A percentile compares a stretch with the other conserved stretches of the same genome.
These are phyloP conservation scores for Poeciliopsis turrubarensis DNA, from an alignment of 2,113 vertebrate species.

Conservation along the genomic window DNA sequence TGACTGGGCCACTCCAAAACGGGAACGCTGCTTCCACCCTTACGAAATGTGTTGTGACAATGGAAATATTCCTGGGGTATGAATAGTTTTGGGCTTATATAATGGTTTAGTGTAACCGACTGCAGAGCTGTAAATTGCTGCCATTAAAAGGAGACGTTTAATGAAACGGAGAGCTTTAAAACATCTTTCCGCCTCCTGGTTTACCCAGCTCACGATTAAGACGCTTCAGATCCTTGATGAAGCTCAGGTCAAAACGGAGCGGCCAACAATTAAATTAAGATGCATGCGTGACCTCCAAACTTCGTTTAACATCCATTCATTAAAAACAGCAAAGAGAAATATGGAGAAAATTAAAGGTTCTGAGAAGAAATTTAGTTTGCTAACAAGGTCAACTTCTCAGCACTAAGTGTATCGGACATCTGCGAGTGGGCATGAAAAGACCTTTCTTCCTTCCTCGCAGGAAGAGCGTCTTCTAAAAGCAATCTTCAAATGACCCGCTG, in stretches of 20 bases:
- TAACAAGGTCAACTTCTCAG: conserved; percentile 57
- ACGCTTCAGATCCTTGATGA: conserved; percentile 31
- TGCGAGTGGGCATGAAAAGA: conserved; percentile 52
- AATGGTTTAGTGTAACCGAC: not conserved
- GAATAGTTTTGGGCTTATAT: not conserved
- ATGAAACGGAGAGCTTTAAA: conserved; percentile 5
- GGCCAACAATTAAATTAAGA: conserved; percentile 49
- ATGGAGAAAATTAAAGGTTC: conserved; percentile 31
- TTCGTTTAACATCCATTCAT: conserved; percentile 23
- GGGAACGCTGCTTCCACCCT: too few relatives aligned
- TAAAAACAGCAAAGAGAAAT: conserved; percentile 34
- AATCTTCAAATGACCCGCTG: conserved; percentile 75
- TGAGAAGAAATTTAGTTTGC: conserved; percentile 30
- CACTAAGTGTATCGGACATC: conserved; percentile 55
- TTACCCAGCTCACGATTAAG: conserved; percentile 31
- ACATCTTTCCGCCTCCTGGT: conserved; percentile 36
- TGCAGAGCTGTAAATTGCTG: not conserved
- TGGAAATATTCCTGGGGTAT: not conserved
- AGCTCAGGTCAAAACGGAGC: conserved; percentile 22
- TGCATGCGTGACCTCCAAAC: conserved; percentile 23
- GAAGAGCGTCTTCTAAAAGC: conserved; percentile 63
- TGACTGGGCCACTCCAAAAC: too few relatives aligned
- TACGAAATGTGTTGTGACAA: too few relatives aligned
- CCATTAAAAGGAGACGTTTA: not conserved
- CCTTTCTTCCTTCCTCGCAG: conserved; percentile 45